These are phyloP conservation scores for Rhizomys pruinosus DNA, from an alignment of 2,113 vertebrate species.

Conservation along the genomic window DNA sequence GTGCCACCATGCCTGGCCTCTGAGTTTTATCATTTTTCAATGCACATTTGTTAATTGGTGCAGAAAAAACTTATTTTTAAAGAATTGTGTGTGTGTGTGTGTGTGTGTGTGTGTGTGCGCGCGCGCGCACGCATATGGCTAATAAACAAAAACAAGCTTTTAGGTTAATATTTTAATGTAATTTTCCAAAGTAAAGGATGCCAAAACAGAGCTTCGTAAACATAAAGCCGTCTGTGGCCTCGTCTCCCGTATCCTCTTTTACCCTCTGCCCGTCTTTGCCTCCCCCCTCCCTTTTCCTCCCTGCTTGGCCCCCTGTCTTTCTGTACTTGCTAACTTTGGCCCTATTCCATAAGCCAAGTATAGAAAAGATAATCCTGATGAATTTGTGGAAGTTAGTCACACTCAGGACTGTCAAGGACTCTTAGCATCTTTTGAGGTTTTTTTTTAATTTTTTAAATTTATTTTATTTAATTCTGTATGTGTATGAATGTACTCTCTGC, in stretches of 20 bases:
- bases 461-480: too few species aligned
- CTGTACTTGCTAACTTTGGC: accelerated
- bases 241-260: background rate
- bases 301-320: background rate
- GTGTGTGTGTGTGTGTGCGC: background rate
- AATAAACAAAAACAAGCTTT: background rate
- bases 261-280: background rate
- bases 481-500: too few species aligned
- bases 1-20: too few species aligned
- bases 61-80: slow-evolving; percentile 18
- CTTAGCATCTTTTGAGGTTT: background rate
- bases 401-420: background rate
- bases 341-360: background rate
- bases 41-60: background rate
- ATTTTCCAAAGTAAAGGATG: background rate
- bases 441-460: too few species aligned
- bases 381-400: background rate
- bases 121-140: too few species aligned
- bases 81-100: background rate
- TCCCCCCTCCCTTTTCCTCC: slow-evolving; percentile 55
- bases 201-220: background rate
- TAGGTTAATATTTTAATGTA: background rate
- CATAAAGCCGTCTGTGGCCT: slow-evolving; percentile 49
- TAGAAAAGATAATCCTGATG: background rate
- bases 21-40: background rate